Evolutionary conservation across 2,113 vertebrate species (phyloP).

Genomic region (Romanogobio albipinnatus): DNA sequence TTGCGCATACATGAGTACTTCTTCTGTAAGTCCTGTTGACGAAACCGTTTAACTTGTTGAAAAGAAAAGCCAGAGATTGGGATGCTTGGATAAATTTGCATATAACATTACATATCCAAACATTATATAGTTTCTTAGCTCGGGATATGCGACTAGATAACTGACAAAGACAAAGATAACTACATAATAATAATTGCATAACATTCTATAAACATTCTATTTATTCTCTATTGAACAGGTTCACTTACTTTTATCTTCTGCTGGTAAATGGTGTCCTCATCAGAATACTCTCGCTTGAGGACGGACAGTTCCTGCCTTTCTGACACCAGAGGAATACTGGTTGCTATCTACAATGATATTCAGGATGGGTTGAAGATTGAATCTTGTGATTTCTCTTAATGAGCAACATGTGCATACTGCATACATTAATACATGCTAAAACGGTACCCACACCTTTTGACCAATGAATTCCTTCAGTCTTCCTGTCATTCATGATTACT

Average conservation of each 20-base stretch:
- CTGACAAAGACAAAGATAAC: background rate
- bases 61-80: background rate
- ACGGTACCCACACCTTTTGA: too few relatives aligned
- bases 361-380: background rate
- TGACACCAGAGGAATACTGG: constrained; percentile 89
- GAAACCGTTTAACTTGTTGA: background rate
- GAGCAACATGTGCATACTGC: background rate
- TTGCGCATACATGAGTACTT: constrained; percentile 89
- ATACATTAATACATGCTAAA: background rate
- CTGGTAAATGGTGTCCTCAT: constrained; percentile 90
- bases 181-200: background rate
- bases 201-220: background rate
- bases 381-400: background rate
- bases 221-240: background rate
- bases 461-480: too few relatives aligned
- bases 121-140: background rate
- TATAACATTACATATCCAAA: background rate
- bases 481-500: too few relatives aligned
- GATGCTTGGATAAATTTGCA: background rate
- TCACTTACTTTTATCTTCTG: constrained; percentile 88
- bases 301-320: constrained; percentile 85
- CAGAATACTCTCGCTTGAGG: constrained; percentile 86
- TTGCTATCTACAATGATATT: constrained; percentile 80
- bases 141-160: background rate
- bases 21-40: constrained; percentile 85